Percentiles rank a stretch among this genome's conserved stretches.
These are phyloP conservation scores for Trichogramma pretiosum DNA, from an alignment of 1,140 invertebrate genomes.

Conservation along the genomic window DNA sequence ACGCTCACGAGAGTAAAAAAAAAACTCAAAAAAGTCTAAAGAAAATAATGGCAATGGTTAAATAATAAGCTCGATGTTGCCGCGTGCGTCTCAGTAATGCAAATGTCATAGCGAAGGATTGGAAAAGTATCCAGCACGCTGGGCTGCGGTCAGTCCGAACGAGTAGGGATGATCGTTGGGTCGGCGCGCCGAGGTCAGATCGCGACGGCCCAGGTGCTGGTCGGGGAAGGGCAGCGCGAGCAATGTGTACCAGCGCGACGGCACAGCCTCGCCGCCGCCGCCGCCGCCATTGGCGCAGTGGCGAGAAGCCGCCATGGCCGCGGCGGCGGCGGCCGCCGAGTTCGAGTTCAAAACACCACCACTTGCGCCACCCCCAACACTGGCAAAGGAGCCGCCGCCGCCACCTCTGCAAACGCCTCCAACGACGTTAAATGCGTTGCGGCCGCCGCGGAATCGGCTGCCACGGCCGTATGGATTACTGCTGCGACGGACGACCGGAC, in stretches of 20 bases:
- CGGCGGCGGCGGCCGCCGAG: slow-evolving; percentile 40
- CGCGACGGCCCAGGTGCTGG: slow-evolving; percentile 76
- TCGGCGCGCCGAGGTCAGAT: slow-evolving; percentile 53
- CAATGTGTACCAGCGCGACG: slow-evolving; percentile 78
- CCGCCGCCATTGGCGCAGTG: slow-evolving; percentile 43
- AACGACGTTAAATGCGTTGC: slow-evolving; percentile 42
- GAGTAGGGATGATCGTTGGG: slow-evolving; percentile 50
- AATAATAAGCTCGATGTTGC: background rate
- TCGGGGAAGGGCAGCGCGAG: slow-evolving; percentile 84
- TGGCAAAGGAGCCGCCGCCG: background rate
- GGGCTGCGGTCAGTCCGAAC: slow-evolving; percentile 44
- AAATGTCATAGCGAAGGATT: slow-evolving; percentile 51
- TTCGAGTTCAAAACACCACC: no score
- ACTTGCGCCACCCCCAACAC: slow-evolving; percentile 35
- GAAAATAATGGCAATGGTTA: background rate
- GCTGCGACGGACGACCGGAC: slow-evolving; percentile 21
- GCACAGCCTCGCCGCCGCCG: slow-evolving; percentile 27
- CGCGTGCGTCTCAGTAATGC: no score
- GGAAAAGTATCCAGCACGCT: slow-evolving; percentile 76
- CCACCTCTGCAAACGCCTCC: slow-evolving; percentile 32
- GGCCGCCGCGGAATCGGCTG: slow-evolving; percentile 40
- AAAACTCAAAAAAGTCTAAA: background rate
- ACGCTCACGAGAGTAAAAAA: no score
- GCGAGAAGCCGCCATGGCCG: slow-evolving; percentile 43
- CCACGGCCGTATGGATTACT: slow-evolving; percentile 37